Conservation (phyloP, 1,140 invertebrate species). For the Conus betulinus region DNA sequence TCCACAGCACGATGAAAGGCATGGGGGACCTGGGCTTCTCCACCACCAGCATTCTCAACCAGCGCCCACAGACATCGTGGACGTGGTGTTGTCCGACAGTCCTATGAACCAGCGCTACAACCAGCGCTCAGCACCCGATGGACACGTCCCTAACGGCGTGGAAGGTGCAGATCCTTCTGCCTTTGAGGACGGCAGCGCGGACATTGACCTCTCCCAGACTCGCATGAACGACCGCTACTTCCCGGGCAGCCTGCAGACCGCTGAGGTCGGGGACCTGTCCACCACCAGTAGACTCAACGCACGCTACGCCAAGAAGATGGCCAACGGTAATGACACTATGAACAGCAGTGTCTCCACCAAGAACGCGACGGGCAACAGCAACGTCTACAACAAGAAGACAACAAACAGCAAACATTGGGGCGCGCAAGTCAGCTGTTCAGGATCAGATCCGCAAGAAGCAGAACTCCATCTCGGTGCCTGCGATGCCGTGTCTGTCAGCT, state of each 20-base stretch:
- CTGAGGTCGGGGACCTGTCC: slow-evolving; percentile 52
- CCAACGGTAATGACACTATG: slow-evolving; percentile 34
- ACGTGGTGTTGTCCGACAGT: slow-evolving; percentile 61
- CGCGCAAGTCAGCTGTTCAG: slow-evolving; percentile 46
- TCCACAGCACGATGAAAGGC: background rate
- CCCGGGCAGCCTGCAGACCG: slow-evolving; percentile 19
- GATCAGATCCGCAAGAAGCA: slow-evolving; percentile 55
- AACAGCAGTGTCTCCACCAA: too few relatives aligned
- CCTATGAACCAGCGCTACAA: slow-evolving; percentile 68
- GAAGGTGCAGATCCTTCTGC: slow-evolving; percentile 55
- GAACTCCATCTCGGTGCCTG: slow-evolving; percentile 37
- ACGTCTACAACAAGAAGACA: background rate
- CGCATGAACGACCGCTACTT: slow-evolving; percentile 64
- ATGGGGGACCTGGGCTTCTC: slow-evolving; percentile 62
- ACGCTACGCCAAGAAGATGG: slow-evolving; percentile 62
- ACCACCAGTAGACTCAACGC: slow-evolving; percentile 61
- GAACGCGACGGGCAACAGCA: too few relatives aligned
- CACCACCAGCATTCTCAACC: slow-evolving; percentile 68
- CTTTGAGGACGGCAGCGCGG: slow-evolving; percentile 45
- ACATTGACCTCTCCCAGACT: slow-evolving; percentile 55
- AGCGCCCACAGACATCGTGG: slow-evolving; percentile 63
- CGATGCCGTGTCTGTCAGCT: slow-evolving; percentile 57
- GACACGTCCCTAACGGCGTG: slow-evolving; percentile 53
- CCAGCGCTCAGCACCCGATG: slow-evolving; percentile 54
- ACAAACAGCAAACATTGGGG: background rate